A percentile compares a stretch with the other conserved stretches of the same genome.
phyloP scores from a whole-genome alignment of 2,797 vertebrate species.

The Furcifer pardalis region DNA sequence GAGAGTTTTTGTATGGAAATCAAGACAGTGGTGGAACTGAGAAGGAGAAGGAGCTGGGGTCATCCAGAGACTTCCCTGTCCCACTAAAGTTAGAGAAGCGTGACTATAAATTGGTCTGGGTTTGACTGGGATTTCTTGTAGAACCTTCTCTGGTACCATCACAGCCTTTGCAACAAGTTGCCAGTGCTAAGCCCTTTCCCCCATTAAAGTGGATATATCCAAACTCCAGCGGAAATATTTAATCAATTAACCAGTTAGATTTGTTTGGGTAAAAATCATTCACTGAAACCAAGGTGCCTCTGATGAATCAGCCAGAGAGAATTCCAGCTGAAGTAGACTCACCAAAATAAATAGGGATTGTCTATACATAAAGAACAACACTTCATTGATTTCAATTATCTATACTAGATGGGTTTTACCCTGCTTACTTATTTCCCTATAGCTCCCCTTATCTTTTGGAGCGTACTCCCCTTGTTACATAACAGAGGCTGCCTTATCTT shows the following conservation, averaged over 20 bases:
- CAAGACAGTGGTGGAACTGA: neutral
- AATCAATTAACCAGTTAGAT: neutral
- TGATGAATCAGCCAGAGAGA: neutral
- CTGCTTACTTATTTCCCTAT: too few species aligned
- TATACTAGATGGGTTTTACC: too few species aligned
- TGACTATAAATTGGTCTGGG: neutral
- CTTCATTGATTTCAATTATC: too few species aligned
- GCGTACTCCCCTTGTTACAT: too few species aligned
- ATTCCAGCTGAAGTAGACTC: neutral
- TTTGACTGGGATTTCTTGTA: neutral
- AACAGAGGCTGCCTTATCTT: too few species aligned
- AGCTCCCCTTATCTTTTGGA: too few species aligned
- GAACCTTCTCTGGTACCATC: neutral
- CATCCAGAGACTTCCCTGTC: neutral
- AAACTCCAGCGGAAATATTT: neutral
- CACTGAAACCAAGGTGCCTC: neutral
- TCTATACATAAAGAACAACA: too few species aligned
- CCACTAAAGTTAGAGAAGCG: neutral
- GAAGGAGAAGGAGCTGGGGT: accelerated
- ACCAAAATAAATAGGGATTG: too few species aligned
- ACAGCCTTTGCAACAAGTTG: neutral
- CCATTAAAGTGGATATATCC: too few species aligned
- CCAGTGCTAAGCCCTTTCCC: neutral
- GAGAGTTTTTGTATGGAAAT: neutral
- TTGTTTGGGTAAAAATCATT: neutral